A percentile compares a stretch with the other conserved stretches of the same genome.
Conservation (phyloP, 2,888 invertebrate species). For the Microctonus brassicae region DNA sequence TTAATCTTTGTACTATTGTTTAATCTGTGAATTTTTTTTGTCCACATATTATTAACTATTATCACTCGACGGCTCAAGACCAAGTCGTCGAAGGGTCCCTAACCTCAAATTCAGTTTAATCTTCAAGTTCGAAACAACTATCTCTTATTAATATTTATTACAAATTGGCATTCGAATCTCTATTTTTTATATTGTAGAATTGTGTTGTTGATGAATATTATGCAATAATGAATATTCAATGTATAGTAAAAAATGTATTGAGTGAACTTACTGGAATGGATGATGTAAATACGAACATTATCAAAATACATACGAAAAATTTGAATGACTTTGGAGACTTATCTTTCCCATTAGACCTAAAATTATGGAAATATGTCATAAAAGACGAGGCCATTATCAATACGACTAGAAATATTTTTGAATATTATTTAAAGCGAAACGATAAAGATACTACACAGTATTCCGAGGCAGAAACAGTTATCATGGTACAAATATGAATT, state of each 20-base stretch:
- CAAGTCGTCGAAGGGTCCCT: too few species aligned
- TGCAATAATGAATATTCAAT: conserved; percentile 22
- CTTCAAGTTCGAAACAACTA: too few species aligned
- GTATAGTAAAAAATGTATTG: conserved; percentile 46
- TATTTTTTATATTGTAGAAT: too few species aligned
- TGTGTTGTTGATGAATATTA: background rate
- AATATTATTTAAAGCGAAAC: conserved; percentile 52
- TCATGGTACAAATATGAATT: conserved; percentile 51
- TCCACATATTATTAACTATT: too few species aligned
- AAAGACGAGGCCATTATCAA: conserved; percentile 28
- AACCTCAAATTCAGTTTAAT: too few species aligned
- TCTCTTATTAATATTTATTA: too few species aligned
- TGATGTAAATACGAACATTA: conserved; percentile 53
- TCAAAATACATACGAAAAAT: conserved; percentile 75
- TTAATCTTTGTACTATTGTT: background rate
- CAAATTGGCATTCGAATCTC: too few species aligned
- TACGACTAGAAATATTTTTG: conserved; percentile 54
- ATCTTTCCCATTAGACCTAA: conserved; percentile 74
- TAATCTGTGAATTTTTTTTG: background rate
- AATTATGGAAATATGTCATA: conserved; percentile 73
- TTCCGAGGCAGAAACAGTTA: conserved; percentile 42
- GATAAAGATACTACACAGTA: conserved; percentile 34
- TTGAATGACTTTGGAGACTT: conserved; percentile 74
- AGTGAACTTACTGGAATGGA: conserved; percentile 47
- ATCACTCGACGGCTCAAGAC: too few species aligned